Base-by-base conservation (phyloP, 2,113 vertebrate species). In the Typhlomys cinereus region DNA sequence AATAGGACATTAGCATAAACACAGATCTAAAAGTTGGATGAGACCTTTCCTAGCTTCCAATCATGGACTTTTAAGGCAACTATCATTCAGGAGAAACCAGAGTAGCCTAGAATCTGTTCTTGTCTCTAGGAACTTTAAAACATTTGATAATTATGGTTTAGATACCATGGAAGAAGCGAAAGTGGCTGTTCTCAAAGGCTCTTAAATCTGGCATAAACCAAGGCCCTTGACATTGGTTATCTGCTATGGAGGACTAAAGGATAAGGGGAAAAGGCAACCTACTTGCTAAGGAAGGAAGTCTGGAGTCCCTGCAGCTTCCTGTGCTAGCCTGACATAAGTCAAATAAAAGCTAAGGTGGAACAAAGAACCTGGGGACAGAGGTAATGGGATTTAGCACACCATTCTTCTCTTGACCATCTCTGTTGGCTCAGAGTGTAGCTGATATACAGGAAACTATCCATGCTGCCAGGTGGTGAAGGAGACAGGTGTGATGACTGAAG, bases 91-190 rank as follows among this genome's bases (percentile, higher is more conserved):
- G 18, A 73, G 23, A 82, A 79, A 92, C 69, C 75, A 61, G 36
- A n/a, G 70, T 29, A 79, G 48, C 34, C 50, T 18, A 23, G 70
- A 14, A 10, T 76, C 41, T 59, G 70, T 67, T 69, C 34, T 14
- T n/a, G 39, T 90, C 57, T 88, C 21, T 66, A 54, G 61, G n/a
- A 94, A 76, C 59, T 71, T 50, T 39, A 46, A 81, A 82, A 87
- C 74, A 62, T n/a, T 48, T 62, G 69, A 44, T 18, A 76, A 74
- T 13, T 74, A 54, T 75, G 54, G 29, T 71, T 62, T 88, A 41
- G 73, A 61, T 25, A 92, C 90, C 44, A 62, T 85, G 54, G 17
- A 94, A 76, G n/a, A 86, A 86, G 36, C 70, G 75, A 59, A 61
- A 69, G n/a, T n/a, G 25, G 67, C 57, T 84, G 36, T 57, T n/a